Conservation (phyloP, 2,888 invertebrate species). For the Ormyrus pomaceus region DNA sequence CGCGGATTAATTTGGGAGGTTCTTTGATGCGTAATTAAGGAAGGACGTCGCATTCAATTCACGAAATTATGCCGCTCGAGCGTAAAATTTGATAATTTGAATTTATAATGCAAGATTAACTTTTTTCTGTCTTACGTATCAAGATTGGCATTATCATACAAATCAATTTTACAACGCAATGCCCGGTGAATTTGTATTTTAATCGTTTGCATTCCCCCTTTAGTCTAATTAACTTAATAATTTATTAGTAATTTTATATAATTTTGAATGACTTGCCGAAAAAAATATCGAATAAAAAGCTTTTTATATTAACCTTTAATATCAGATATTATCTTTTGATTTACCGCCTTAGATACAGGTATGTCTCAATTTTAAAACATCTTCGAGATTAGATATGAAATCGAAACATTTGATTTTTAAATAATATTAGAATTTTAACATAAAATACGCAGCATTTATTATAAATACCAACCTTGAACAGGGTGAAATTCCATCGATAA, state of each 20-base stretch:
- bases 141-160: not conserved
- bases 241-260: no score
- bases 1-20: slow-evolving; percentile 18
- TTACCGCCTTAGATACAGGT: no score
- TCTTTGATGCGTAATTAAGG: slow-evolving; percentile 9
- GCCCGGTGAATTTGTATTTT: no score
- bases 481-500: no score
- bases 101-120: slow-evolving; percentile 10
- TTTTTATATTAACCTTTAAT: no score
- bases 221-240: not conserved
- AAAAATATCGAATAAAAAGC: no score
- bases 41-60: slow-evolving; percentile 7
- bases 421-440: not conserved
- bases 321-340: no score
- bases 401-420: not conserved
- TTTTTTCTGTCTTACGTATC: not conserved
- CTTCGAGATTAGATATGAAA: no score
- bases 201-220: no score
- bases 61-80: not conserved
- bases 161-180: no score
- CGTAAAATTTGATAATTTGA: not conserved
- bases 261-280: no score
- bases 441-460: not conserved
- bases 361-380: no score
- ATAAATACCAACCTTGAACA: not conserved